Evolutionary conservation across 1,140 invertebrate species (phyloP), one percentile per base, ranked within the genome.

Genomic region (Diachasmimorpha longicaudata): DNA sequence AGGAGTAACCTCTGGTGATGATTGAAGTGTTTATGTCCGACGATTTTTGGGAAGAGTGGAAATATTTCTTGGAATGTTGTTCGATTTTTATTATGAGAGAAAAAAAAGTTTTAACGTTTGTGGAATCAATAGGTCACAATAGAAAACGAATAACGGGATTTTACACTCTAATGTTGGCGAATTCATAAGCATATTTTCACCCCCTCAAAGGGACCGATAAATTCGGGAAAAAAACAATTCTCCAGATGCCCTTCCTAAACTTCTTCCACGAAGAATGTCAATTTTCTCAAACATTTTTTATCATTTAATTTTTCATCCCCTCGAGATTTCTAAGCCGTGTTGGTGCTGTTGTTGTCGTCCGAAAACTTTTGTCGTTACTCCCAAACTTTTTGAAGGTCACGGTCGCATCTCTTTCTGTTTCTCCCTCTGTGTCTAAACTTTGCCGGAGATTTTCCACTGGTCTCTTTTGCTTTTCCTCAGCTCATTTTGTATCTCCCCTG

Each of bases 371-470:
- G 23, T 63, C 58, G 58, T 63, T 63, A 63, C 58, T 25, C 6
- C 21, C 21, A 11, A 63, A 63, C 21, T 63, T 63, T 63, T 23
- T 23, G 23, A 63, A 63, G 58, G 58, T 63, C 58, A 63, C 23
- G 58, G 58, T 13, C 58, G 58, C 58, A 63, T 63, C 58, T 63
- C 58, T 63, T 63, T 63, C 58, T 55, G n/a, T 25, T 63, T 23
- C 58, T 25, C 11, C 21, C 23, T 25, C 16, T 63, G 14, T 19
- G 13, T 31, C 21, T 19, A 23, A 63, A 63, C 6, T 63, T 63
- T 4, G 14, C 19, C 2, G 4, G 23, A 10, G 13, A 3, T 63
- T 63, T 25, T 63, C 58, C 58, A 63, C 23, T 63, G 4, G 52
- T 58, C 14, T 63, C 58, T 11, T 19, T 31, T 8, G 8, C 58